Evolutionary conservation across 1,140 invertebrate species (phyloP).

Genomic region (Trialeurodes vaporariorum): DNA sequence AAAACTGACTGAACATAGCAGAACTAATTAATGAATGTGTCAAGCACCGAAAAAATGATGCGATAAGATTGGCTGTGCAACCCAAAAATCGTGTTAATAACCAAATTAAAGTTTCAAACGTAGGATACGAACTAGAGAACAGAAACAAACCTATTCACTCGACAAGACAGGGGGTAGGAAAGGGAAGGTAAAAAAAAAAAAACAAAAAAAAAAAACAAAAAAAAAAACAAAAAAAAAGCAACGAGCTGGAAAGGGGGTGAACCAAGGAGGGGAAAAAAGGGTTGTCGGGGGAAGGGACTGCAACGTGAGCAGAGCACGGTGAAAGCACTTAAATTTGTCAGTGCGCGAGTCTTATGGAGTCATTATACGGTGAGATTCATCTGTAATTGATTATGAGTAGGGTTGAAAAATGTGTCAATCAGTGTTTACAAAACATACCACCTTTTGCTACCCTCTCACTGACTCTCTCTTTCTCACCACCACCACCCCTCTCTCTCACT

Average conservation of each 20-base stretch:
- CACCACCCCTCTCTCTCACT: no score
- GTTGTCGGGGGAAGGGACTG: neutral
- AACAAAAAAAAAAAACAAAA: no score
- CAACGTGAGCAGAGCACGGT: no score
- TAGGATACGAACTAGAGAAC: neutral
- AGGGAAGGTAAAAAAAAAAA: no score
- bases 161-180: no score
- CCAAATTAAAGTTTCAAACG: conserved; percentile 1
- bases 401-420: neutral
- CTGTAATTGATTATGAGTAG: neutral
- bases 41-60: neutral
- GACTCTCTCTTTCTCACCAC: no score
- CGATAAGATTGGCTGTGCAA: neutral
- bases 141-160: no score
- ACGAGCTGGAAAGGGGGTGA: neutral
- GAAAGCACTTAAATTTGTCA: neutral
- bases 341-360: neutral
- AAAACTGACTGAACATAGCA: neutral
- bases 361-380: neutral
- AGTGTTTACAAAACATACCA: neutral
- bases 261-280: neutral
- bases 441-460: no score
- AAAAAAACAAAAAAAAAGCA: neutral
- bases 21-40: neutral
- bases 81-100: neutral